Evolutionary conservation across 2,113 vertebrate genomes (phyloP).

Genomic region (Oenanthe melanoleuca): DNA sequence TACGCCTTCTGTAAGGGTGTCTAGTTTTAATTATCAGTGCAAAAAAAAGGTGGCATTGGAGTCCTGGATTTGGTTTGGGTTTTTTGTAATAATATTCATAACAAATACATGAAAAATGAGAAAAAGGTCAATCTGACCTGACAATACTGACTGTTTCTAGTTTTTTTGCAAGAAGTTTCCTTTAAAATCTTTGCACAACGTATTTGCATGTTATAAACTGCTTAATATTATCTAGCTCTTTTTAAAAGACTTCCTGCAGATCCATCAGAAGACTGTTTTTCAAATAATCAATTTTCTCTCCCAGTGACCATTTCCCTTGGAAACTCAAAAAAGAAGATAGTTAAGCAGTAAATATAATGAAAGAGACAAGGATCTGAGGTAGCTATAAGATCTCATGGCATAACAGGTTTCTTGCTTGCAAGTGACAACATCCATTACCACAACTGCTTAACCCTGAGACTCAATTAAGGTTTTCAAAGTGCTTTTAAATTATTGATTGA

Average conservation of each 20-base stretch:
- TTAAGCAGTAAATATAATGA: background rate
- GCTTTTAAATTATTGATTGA: background rate
- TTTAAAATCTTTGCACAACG: background rate
- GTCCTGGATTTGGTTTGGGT: background rate
- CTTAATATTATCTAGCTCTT: background rate
- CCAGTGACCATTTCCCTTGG: background rate
- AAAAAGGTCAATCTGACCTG: background rate
- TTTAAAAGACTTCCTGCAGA: background rate
- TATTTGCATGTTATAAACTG: background rate
- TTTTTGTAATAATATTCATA: background rate
- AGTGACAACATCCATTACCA: background rate
- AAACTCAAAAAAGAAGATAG: background rate
- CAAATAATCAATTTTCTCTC: background rate
- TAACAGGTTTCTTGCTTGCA: background rate
- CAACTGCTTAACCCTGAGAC: background rate
- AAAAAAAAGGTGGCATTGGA: background rate
- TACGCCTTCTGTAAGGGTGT: background rate
- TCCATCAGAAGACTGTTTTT: background rate
- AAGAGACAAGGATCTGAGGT: background rate
- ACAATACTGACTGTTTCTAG: background rate
- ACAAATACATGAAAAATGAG: background rate
- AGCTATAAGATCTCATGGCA: background rate
- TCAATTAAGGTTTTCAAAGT: slow-evolving; percentile 1
- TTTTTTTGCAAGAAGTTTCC: background rate
- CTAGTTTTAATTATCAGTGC: background rate